A percentile compares a stretch with the other conserved stretches of the same genome.
phyloP scores from a whole-genome alignment of 37 sponge, comb jelly and placozoan species.

The Hexactinellida sp. region DNA sequence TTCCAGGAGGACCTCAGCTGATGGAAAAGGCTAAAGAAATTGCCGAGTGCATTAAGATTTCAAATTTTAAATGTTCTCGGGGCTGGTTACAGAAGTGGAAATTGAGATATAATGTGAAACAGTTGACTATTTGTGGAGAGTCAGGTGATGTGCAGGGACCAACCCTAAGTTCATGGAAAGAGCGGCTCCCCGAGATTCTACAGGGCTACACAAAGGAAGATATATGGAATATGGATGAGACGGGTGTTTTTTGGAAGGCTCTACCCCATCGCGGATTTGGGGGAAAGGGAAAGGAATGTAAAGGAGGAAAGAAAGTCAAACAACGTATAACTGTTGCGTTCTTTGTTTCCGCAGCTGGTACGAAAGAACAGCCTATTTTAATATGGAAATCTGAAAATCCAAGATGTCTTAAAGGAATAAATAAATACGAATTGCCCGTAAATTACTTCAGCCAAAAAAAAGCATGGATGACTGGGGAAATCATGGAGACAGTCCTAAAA shows the following conservation, averaged over 20 bases:
- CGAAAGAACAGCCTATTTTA: neutral
- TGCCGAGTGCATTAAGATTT: conserved; percentile 10
- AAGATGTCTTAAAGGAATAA: neutral
- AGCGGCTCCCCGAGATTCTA: conserved; percentile 29
- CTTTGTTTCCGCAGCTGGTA: conserved; percentile 13
- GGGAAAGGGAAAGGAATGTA: neutral
- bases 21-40: conserved; percentile 30
- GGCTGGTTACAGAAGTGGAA: conserved; percentile 42
- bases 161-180: conserved; percentile 27
- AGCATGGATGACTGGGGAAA: conserved; percentile 22
- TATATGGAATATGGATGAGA: conserved; percentile 33
- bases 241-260: conserved; percentile 25
- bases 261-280: neutral
- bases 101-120: conserved; percentile 21
- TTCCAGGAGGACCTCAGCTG: conserved; percentile 29
- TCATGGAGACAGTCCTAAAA: neutral
- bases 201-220: conserved; percentile 7
- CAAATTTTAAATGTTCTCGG: conserved; percentile 12
- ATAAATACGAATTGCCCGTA: conserved; percentile 20
- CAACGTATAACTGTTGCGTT: neutral
- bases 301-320: neutral
- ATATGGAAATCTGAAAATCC: neutral
- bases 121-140: conserved; percentile 24
- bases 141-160: conserved; percentile 24
- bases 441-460: conserved; percentile 16